Evolutionary conservation across 2,888 invertebrate genomes (phyloP), one percentile per base, ranked within the genome.

Genomic region (Caenorhabditis auriculariae): DNA sequence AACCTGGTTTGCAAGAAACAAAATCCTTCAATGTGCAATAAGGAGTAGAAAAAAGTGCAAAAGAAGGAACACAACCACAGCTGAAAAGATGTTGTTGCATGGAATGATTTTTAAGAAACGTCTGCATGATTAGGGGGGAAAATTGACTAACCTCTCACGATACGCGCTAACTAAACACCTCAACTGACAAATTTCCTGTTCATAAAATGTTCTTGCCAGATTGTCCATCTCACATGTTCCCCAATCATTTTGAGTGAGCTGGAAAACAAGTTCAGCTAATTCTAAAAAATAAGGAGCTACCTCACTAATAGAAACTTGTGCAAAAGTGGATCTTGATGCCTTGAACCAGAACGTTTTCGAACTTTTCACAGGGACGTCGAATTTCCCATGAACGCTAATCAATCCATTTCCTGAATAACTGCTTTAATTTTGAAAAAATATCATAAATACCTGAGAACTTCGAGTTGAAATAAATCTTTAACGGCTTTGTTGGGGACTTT

Each of bases 211-310:
- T n/a, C n/a, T n/a, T n/a, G n/a, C n/a, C n/a, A n/a, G n/a, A n/a
- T n/a, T n/a, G n/a, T n/a, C n/a, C n/a, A 24, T 19, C 38, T 53
- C 29, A 29, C 68, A 68, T 0, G 61, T 56, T 15, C 65, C 65
- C 64, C 68, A 65, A 26, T 65, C 47, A 24, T 51, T 39, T 24
- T 29, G 29, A 21, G 54, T 46, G 1, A 67, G 27, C 67, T 67
- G 39, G 29, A 55, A 49, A 27, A 17, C 17, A 15, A 21, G 19
- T 24, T 32, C 32, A 44, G 24, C 15, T 27, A 24, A 21, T 29
- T 15, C 28, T n/a, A n/a, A 9, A 32, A 32, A 32, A 32, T 32
- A 32, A 24, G 21, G 26, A 9, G 7, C 4, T 29, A 61, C 61
- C 28, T 62, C 57, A 50, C 52, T 42, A 21, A 58, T 32, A 12